These are phyloP conservation scores for Tyto alba DNA, from an alignment of 2,113 vertebrate species.

Conservation along the genomic window DNA sequence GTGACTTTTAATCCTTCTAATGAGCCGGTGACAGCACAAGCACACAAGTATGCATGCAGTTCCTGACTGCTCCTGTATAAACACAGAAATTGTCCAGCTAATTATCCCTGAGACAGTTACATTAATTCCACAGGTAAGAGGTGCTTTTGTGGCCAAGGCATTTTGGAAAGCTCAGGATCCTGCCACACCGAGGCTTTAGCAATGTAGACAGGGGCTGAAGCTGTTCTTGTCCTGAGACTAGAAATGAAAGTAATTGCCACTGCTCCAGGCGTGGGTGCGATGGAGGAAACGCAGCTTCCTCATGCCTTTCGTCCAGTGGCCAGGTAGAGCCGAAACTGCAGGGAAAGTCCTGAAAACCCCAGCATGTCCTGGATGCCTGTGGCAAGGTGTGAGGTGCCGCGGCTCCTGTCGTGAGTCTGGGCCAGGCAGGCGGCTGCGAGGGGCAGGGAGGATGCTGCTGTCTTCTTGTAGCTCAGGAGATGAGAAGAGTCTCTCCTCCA, in stretches of 20 bases:
- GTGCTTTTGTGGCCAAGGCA: conserved; percentile 5
- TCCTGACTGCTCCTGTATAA: conserved; percentile 1
- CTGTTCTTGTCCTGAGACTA: not conserved
- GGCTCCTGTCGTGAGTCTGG: not conserved
- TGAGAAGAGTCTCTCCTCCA: not conserved
- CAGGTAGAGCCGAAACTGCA: not conserved
- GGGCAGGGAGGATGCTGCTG: not conserved
- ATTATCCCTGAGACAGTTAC: not conserved
- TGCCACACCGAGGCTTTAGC: not conserved
- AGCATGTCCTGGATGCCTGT: rapidly evolving
- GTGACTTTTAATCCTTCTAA: conserved; percentile 20
- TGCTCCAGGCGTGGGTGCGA: rapidly evolving
- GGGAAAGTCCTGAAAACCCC: not conserved
- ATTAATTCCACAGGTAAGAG: not conserved
- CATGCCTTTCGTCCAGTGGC: rapidly evolving
- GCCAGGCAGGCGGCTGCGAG: not conserved
- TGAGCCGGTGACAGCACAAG: conserved; percentile 3
- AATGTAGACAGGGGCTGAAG: not conserved
- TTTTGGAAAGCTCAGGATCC: conserved; percentile 23
- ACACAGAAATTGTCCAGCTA: not conserved
- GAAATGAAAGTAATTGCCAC: not conserved
- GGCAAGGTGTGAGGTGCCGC: not conserved
- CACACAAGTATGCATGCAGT: not conserved
- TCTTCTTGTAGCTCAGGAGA: not conserved
- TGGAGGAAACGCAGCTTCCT: not conserved